Conservation (phyloP, 1,140 invertebrate genomes). For the Cherax quadricarinatus region DNA sequence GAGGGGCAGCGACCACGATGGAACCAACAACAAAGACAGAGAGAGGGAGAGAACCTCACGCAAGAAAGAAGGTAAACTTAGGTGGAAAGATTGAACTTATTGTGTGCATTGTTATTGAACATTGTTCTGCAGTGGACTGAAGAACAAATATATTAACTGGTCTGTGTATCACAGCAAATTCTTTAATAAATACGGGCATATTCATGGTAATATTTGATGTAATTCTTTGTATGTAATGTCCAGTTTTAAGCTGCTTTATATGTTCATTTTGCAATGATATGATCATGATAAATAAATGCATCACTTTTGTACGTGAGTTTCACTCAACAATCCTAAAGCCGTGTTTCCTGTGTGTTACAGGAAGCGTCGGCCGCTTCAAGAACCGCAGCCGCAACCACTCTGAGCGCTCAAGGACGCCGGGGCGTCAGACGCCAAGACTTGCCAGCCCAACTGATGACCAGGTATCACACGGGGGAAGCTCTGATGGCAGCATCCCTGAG, state of each 20-base stretch:
- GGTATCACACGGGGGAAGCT: slow-evolving; percentile 31
- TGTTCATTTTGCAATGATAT: slow-evolving; percentile 68
- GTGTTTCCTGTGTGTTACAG: slow-evolving; percentile 73
- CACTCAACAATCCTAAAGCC: slow-evolving; percentile 55
- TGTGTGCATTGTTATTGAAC: slow-evolving; percentile 55
- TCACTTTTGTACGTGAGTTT: slow-evolving; percentile 55
- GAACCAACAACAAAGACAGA: slow-evolving; percentile 69
- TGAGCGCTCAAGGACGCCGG: slow-evolving; percentile 71
- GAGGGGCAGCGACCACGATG: slow-evolving; percentile 66
- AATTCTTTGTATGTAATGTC: slow-evolving; percentile 27
- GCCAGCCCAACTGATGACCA: slow-evolving; percentile 46
- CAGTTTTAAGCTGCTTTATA: slow-evolving; percentile 50
- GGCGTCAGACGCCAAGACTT: slow-evolving; percentile 59
- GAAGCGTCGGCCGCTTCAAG: slow-evolving; percentile 69
- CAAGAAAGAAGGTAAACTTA: slow-evolving; percentile 73
- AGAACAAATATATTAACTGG: slow-evolving; percentile 41
- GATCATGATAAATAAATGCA: slow-evolving; percentile 67
- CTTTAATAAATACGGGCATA: slow-evolving; percentile 43
- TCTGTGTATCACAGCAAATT: slow-evolving; percentile 67
- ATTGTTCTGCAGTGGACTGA: slow-evolving; percentile 62
- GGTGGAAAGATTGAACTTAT: slow-evolving; percentile 67
- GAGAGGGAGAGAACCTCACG: slow-evolving; percentile 71
- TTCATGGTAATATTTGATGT: slow-evolving; percentile 31
- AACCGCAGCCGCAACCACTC: slow-evolving; percentile 64
- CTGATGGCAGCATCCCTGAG: slow-evolving; percentile 27